phyloP scores from a whole-genome alignment of 2,113 vertebrate species.

The Lycocorax pyrrhopterus region DNA sequence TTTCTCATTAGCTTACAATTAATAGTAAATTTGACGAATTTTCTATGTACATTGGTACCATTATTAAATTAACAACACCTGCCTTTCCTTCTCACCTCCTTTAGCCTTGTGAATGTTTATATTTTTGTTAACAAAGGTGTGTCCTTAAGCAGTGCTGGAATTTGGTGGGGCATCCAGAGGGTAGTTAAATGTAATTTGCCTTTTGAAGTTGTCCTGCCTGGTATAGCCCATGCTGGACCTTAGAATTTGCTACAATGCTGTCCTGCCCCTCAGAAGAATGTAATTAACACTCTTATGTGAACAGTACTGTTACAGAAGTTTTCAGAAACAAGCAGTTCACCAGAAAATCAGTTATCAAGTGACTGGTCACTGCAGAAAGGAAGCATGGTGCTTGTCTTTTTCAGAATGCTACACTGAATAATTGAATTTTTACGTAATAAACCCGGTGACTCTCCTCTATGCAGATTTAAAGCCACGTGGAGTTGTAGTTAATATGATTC shows the following conservation, averaged over 20 bases:
- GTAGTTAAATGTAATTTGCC: not conserved
- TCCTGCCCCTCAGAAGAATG: not conserved
- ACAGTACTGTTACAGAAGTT: not conserved
- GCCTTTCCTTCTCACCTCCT: not conserved
- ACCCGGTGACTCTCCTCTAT: not conserved
- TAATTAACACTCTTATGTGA: not conserved
- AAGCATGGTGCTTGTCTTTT: not conserved
- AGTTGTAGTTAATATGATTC: conserved; percentile 92
- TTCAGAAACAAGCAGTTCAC: not conserved
- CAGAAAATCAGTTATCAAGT: not conserved
- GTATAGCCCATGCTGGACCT: not conserved
- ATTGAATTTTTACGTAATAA: not conserved
- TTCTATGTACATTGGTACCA: not conserved
- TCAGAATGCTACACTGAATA: not conserved
- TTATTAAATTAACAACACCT: not conserved
- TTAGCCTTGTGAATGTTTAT: not conserved
- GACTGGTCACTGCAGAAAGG: not conserved
- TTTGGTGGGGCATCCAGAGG: not conserved
- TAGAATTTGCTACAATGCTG: not conserved
- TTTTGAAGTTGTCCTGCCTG: not conserved
- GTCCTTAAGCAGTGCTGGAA: not conserved
- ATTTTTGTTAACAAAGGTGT: not conserved
- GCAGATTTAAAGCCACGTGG: conserved; percentile 90
- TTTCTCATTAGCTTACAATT: not conserved
- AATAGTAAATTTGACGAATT: not conserved